Percentiles rank a stretch among this genome's conserved stretches.
These are phyloP conservation scores for Erpobdella octoculata DNA, from an alignment of 2,888 invertebrate genomes.

Conservation along the genomic window DNA sequence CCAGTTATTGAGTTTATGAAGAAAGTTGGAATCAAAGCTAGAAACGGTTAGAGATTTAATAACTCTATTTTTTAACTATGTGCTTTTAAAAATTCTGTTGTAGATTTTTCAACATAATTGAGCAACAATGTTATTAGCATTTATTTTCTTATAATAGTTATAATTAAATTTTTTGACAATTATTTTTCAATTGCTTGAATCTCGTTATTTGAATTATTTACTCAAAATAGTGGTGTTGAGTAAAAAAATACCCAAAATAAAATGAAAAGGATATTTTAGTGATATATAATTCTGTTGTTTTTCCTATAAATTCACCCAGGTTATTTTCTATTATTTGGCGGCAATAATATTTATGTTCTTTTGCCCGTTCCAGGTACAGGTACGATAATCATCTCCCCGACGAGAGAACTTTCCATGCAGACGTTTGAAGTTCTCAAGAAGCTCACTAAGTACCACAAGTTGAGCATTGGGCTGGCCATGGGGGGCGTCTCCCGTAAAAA, in stretches of 20 bases:
- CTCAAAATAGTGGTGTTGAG: too few species aligned
- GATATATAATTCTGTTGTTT: too few species aligned
- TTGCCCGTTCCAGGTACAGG: conserved; percentile 72
- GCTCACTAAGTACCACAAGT: conserved; percentile 75
- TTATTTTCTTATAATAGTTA: too few species aligned
- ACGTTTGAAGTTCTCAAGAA: conserved; percentile 86
- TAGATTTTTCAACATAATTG: too few species aligned
- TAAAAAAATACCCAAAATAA: too few species aligned
- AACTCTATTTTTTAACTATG: background rate
- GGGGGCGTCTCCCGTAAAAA: conserved; percentile 72
- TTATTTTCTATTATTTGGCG: too few species aligned
- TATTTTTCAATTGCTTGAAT: background rate
- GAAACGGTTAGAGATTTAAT: conserved; percentile 59
- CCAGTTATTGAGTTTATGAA: conserved; percentile 85
- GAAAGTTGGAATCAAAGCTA: conserved; percentile 81
- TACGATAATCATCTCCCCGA: conserved; percentile 85
- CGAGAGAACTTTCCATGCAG: conserved; percentile 92
- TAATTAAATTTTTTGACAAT: background rate
- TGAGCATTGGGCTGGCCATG: conserved; percentile 82
- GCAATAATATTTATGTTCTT: too few species aligned
- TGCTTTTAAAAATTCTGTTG: background rate
- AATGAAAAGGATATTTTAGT: too few species aligned
- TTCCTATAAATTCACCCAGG: too few species aligned
- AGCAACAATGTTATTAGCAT: too few species aligned
- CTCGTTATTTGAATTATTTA: background rate